Conservation (phyloP, 2,797 vertebrate genomes). For the Phrynocephalus vlangalii region DNA sequence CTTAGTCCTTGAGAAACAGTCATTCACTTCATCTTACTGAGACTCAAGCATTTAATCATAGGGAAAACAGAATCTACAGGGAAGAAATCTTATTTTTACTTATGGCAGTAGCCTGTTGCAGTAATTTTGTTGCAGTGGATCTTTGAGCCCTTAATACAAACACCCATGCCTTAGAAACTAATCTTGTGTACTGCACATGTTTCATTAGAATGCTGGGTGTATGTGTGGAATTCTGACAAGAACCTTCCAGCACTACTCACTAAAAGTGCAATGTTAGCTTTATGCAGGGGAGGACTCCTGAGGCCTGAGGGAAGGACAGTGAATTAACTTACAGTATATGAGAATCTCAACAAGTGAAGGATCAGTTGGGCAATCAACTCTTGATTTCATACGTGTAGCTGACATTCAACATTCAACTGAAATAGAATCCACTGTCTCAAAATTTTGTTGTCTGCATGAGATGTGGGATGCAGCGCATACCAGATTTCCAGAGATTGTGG, state of each 20-base stretch:
- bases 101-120: not conserved
- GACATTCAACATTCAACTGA: not conserved
- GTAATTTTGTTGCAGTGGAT: not conserved
- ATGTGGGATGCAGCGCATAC: not conserved
- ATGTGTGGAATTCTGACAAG: not conserved
- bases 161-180: not conserved
- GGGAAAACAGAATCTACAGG: not conserved
- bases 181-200: fast-evolving
- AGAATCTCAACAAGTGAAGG: slow-evolving; percentile 24
- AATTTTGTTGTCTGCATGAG: not conserved
- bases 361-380: not conserved
- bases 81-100: not conserved
- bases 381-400: not conserved
- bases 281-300: not conserved
- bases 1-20: slow-evolving; percentile 32
- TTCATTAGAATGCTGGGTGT: slow-evolving; percentile 6
- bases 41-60: slow-evolving; percentile 17
- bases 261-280: slow-evolving; percentile 27
- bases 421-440: not conserved
- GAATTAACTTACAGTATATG: not conserved
- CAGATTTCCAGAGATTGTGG: not conserved
- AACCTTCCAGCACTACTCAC: not conserved
- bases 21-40: slow-evolving; percentile 12
- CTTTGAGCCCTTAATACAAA: not conserved
- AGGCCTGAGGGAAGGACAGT: not conserved